Base-by-base conservation (phyloP, 2,113 vertebrate species). In the Phoxinus phoxinus region DNA sequence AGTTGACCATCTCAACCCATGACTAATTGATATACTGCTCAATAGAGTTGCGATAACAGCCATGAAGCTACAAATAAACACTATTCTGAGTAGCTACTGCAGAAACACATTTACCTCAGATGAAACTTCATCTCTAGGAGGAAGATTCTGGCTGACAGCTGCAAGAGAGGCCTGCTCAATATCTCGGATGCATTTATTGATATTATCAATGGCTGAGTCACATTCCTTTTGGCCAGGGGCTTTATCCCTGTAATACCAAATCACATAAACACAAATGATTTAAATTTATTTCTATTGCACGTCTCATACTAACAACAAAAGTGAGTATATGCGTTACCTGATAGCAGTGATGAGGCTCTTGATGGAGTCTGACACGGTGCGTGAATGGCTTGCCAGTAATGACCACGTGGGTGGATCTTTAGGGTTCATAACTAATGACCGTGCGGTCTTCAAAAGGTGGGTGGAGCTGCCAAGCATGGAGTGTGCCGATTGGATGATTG, bases 281-380 rank as follows among this genome's bases (percentile, higher is more conserved):
- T 19, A 2, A 0, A 21, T 53, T 0, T 7, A 8, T 56, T 56
- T 80, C 4, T 19, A 44, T 30, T 19, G 3, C 7, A 8, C 3
- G 12, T 67, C 56, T 15, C 17, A 30, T 59, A 65, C 7, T 3
- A 65, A 65, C 27, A 32, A 81, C 17, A 10, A 76, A 83, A 81
- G 35, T 63, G 74, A 37, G 37, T 48, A 84, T 93, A 56, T 87
- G 12, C 30, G 30, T 27, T 74, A 99, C 98, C 98, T 97, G 92
- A 99, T 99, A 48, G 98, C 96, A 2, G 98, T 99, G 90, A 99
- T 99, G 86, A 99, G 97, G 82, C 97, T 97, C 92, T 99, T 99
- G 89, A 99, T 99, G 81, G 98, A 98, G 93, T 99, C 98, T 0
- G 98, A 99, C 65, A 99, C 97, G 0, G 96, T 98, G 81, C 98